Percentiles rank a stretch among this genome's conserved stretches.
These are phyloP conservation scores for Odontocolon sp. DNA, from an alignment of 2,888 invertebrate species.

Conservation along the genomic window DNA sequence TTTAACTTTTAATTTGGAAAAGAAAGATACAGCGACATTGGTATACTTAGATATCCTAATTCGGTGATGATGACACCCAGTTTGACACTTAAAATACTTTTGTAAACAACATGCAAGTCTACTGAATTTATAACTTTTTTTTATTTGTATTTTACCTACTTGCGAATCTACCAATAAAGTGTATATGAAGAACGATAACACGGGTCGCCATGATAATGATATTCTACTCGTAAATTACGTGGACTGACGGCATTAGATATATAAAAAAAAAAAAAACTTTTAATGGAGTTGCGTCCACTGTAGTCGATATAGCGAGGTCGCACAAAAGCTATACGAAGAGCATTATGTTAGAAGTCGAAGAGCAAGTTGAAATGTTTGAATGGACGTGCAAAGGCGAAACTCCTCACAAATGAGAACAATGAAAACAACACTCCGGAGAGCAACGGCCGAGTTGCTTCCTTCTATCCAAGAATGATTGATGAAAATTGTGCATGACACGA, in stretches of 20 bases:
- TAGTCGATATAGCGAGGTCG: not conserved
- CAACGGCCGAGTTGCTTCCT: not conserved
- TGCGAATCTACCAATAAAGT: constrained; percentile 49
- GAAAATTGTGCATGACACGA: constrained; percentile 11
- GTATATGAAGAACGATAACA: constrained; percentile 42
- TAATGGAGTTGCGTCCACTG: not conserved
- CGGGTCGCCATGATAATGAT: constrained; percentile 37
- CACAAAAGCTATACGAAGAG: constrained; percentile 14
- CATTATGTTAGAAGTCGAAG: constrained; percentile 6
- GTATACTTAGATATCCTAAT: not conserved
- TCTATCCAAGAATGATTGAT: constrained; percentile 17
- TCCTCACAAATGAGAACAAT: constrained; percentile 23
- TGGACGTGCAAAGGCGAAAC: not conserved
- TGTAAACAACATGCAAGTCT: constrained; percentile 50
- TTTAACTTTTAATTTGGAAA: not conserved
- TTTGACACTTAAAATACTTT: constrained; percentile 35
- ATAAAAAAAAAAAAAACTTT: not conserved
- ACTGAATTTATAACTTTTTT: constrained; percentile 41
- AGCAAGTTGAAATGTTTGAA: constrained; percentile 31
- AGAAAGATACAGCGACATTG: constrained; percentile 20
- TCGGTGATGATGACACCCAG: constrained; percentile 17
- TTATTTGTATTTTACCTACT: constrained; percentile 23
- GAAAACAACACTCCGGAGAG: constrained; percentile 9
- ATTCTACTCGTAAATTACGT: constrained; percentile 10
- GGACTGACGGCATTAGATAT: constrained; percentile 18